phyloP scores from a whole-genome alignment of 2,888 invertebrate genomes.

The Acanthopleura granulata region DNA sequence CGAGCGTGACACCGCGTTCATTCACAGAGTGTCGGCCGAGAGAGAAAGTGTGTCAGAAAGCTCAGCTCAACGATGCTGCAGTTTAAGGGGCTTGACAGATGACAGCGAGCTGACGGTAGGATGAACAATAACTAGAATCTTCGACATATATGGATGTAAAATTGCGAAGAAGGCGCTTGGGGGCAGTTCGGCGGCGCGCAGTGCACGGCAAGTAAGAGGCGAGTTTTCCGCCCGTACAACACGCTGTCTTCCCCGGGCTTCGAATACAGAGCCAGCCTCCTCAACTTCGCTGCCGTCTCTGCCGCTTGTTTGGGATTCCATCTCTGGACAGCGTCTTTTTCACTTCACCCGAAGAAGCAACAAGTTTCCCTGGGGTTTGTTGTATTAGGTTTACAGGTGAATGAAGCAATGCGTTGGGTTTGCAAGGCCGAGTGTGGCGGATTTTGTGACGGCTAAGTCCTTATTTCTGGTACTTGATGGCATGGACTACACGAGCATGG shows the following conservation, averaged over 20 bases:
- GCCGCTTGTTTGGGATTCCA: too few relatives aligned
- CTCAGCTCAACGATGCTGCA: background rate
- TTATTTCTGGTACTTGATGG: constrained; percentile 1
- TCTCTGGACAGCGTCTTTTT: too few relatives aligned
- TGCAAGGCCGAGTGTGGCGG: too few relatives aligned
- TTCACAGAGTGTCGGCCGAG: background rate
- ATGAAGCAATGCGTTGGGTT: too few relatives aligned
- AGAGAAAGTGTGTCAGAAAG: background rate
- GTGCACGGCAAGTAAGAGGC: background rate
- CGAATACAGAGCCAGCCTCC: background rate
- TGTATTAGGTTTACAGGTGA: too few relatives aligned
- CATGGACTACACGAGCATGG: background rate
- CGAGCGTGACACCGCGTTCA: background rate
- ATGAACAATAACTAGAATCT: background rate
- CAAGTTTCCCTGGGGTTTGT: too few relatives aligned
- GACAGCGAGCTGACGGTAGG: background rate
- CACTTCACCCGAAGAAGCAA: too few relatives aligned
- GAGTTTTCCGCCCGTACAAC: background rate
- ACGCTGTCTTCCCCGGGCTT: background rate
- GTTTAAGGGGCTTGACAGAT: background rate
- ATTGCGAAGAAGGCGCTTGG: background rate
- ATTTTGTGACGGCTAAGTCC: too few relatives aligned
- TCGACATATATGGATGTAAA: background rate
- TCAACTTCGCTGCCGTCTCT: background rate
- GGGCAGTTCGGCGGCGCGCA: background rate